A percentile compares a stretch with the other conserved stretches of the same genome.
These are phyloP conservation scores for Phoeniculus purpureus DNA, from an alignment of 2,797 vertebrate genomes.

Conservation along the genomic window DNA sequence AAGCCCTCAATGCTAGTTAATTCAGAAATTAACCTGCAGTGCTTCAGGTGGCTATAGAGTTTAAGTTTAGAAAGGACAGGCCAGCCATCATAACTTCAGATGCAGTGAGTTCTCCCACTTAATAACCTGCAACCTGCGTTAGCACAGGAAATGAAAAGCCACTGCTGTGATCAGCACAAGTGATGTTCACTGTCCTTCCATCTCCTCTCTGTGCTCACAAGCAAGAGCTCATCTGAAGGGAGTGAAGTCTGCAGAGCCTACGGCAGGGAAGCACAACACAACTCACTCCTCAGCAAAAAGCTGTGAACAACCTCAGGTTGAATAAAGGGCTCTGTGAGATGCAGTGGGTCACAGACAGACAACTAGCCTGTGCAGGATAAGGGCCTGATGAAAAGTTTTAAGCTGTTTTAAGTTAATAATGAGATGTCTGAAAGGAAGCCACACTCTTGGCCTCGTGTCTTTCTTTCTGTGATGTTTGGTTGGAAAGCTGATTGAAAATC, in stretches of 20 bases:
- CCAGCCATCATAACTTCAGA: rapidly evolving
- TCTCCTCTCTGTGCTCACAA: neutral
- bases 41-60: neutral
- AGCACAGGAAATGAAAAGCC: neutral
- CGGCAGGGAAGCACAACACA: neutral
- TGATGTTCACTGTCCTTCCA: rapidly evolving
- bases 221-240: neutral
- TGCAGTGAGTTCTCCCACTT: neutral
- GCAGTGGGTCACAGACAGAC: neutral
- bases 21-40: slow-evolving; percentile 2
- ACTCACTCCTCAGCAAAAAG: neutral
- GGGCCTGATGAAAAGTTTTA: neutral
- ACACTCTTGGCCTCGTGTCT: neutral
- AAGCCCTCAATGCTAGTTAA: neutral
- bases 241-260: neutral
- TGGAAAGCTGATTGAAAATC: slow-evolving; percentile 23
- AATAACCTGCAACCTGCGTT: neutral
- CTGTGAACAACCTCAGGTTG: neutral
- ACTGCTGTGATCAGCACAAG: neutral
- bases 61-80: neutral
- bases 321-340: neutral
- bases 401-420: neutral
- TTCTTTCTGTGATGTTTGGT: neutral
- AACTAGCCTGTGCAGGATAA: neutral
- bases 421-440: slow-evolving; percentile 19